A percentile compares a stretch with the other conserved stretches of the same genome.
Conservation (phyloP, 2,113 vertebrate genomes). For the Mirounga angustirostris region DNA sequence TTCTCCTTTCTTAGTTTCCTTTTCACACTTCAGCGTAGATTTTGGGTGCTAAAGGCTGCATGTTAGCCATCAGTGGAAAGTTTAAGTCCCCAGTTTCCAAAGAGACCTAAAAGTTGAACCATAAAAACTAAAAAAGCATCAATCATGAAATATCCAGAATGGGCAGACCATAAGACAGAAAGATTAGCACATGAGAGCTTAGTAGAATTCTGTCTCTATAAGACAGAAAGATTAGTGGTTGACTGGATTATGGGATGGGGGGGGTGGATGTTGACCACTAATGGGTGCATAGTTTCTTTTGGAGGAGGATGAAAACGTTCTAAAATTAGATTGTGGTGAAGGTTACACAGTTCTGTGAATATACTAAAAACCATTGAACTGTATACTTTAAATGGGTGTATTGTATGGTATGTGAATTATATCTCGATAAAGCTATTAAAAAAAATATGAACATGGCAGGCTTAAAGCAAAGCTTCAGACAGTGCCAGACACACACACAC, state of each 20-base stretch:
- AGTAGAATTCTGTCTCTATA: no score
- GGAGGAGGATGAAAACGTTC: constrained; percentile 40
- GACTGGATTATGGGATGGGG: neutral
- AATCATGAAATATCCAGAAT: constrained; percentile 37
- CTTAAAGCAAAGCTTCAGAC: constrained; percentile 33
- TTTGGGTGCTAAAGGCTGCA: neutral
- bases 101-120: constrained; percentile 15
- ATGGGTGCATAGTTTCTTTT: neutral
- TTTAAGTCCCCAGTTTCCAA: neutral
- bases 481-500: neutral
- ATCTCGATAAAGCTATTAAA: neutral
- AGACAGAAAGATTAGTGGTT: neutral
- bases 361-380: neutral
- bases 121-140: neutral
- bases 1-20: constrained; percentile 37
- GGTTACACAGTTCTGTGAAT: neutral
- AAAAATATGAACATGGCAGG: neutral
- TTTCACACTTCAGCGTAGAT: constrained; percentile 45
- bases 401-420: neutral
- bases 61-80: constrained; percentile 32
- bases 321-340: constrained; percentile 6
- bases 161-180: neutral
- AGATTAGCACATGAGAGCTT: neutral
- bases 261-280: neutral
- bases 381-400: neutral